A percentile compares a stretch with the other conserved stretches of the same genome.
Conservation (phyloP, 2,888 invertebrate genomes). For the Catocala nupta region DNA sequence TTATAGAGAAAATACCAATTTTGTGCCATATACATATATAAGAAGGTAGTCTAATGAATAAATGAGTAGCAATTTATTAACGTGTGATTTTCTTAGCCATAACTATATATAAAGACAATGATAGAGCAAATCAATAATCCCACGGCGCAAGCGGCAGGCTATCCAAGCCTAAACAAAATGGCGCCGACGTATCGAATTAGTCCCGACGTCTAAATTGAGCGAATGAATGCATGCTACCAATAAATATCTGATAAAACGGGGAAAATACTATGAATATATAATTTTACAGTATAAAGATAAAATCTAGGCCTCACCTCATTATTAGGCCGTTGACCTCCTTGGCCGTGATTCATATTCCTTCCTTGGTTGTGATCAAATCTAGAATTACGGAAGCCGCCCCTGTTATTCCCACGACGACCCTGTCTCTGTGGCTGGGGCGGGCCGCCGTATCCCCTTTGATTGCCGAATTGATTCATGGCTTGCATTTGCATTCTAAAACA, state of each 20-base stretch:
- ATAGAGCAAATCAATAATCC: conserved; percentile 25
- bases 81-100: no score
- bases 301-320: conserved; percentile 65
- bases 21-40: no score
- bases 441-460: conserved; percentile 81
- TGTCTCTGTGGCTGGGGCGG: conserved; percentile 83
- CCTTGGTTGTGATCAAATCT: conserved; percentile 71
- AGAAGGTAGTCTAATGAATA: no score
- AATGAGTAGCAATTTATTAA: no score
- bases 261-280: neutral
- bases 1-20: no score
- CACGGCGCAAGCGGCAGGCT: conserved; percentile 17
- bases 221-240: no score
- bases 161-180: conserved; percentile 37
- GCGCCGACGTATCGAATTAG: conserved; percentile 26
- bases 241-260: no score
- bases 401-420: conserved; percentile 73
- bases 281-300: conserved; percentile 3
- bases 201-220: neutral
- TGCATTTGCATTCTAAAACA: conserved; percentile 75
- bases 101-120: neutral
- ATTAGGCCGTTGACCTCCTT: conserved; percentile 80
- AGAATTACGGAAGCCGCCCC: conserved; percentile 77
- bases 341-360: conserved; percentile 68
- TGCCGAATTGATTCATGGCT: conserved; percentile 80